Percentiles rank a stretch among this genome's conserved stretches.
These are phyloP conservation scores for Tichodroma muraria DNA, from an alignment of 2,113 vertebrate species.

Conservation along the genomic window DNA sequence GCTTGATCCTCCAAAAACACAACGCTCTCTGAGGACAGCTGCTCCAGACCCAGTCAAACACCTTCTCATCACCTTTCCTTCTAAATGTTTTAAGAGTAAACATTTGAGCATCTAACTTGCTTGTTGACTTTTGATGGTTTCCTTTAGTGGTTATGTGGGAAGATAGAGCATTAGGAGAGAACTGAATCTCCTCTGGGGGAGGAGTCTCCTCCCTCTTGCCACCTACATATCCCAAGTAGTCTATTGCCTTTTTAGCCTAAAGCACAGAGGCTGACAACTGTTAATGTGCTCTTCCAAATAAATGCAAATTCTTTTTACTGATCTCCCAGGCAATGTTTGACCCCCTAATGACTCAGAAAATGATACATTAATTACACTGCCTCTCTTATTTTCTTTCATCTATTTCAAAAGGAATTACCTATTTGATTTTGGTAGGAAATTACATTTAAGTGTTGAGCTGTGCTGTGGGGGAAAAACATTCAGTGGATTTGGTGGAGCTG, in stretches of 20 bases:
- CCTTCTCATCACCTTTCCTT: background rate
- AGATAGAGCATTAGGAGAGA: background rate
- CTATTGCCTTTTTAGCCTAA: background rate
- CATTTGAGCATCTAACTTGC: background rate
- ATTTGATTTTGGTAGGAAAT: background rate
- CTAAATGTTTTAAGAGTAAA: background rate
- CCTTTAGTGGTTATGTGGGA: background rate
- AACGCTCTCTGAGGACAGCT: background rate
- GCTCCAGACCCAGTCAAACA: background rate
- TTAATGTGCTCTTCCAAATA: background rate
- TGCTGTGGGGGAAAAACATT: background rate
- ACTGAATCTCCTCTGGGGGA: background rate
- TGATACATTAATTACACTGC: background rate
- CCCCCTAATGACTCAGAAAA: background rate
- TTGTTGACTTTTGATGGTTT: background rate
- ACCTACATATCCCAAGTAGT: background rate
- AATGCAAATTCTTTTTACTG: background rate
- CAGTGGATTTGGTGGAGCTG: background rate
- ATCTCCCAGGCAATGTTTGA: background rate
- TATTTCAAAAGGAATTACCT: background rate
- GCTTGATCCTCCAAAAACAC: background rate
- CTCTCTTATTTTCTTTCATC: background rate
- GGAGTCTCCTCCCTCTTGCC: background rate
- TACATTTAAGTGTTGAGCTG: background rate
- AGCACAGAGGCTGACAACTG: background rate